Percentiles rank a stretch among this genome's conserved stretches.
phyloP scores from a whole-genome alignment of 2,888 invertebrate genomes.

The Tenodera sinensis region DNA sequence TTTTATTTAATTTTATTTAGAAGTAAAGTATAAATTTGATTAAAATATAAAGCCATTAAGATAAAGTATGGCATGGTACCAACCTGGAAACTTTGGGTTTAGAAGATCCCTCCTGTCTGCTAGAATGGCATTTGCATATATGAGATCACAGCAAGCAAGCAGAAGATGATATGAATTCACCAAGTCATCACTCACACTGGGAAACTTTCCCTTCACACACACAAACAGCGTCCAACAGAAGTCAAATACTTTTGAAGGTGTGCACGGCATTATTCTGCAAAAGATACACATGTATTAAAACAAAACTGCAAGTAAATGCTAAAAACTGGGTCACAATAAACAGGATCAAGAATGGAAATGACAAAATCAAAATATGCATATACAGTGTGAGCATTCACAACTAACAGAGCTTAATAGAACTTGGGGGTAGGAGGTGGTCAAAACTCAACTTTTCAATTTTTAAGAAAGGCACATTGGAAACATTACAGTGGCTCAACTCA shows the following conservation, averaged over 20 bases:
- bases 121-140: conserved; percentile 81
- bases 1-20: too few species aligned
- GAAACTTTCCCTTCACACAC: conserved; percentile 82
- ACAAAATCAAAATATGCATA: neutral
- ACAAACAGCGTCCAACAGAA: conserved; percentile 93
- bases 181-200: conserved; percentile 83
- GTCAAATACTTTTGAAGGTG: conserved; percentile 79
- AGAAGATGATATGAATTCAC: conserved; percentile 92
- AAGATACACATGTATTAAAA: conserved; percentile 15
- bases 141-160: conserved; percentile 84
- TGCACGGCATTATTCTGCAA: conserved; percentile 69
- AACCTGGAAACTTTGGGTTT: conserved; percentile 78
- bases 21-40: too few species aligned
- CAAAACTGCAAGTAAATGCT: conserved; percentile 1
- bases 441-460: too few species aligned
- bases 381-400: neutral
- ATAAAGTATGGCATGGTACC: too few species aligned
- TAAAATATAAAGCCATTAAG: too few species aligned
- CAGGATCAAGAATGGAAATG: neutral
- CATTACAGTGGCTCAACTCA: too few species aligned
- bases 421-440: too few species aligned
- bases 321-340: neutral
- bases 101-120: conserved; percentile 77
- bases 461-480: too few species aligned
- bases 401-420: neutral